phyloP scores from a whole-genome alignment of 2,888 invertebrate species.

The Macaria notata region DNA sequence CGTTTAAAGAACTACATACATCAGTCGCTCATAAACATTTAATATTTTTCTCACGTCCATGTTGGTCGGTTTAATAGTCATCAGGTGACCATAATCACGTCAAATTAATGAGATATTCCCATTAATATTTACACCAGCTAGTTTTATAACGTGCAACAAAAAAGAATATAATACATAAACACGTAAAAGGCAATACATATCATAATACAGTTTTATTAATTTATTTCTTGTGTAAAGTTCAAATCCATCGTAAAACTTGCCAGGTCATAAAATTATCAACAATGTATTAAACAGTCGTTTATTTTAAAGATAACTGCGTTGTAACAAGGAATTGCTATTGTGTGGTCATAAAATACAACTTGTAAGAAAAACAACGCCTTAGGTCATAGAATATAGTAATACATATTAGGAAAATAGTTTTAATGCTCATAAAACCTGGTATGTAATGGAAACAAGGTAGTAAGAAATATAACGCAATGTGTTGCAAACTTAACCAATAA shows the following conservation, averaged over 20 bases:
- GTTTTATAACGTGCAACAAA: neutral
- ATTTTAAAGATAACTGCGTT: slow-evolving; percentile 5
- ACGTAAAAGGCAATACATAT: slow-evolving; percentile 6
- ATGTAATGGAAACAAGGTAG: too few species aligned
- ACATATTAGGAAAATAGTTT: too few species aligned
- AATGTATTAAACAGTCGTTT: slow-evolving; percentile 1
- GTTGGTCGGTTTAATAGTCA: slow-evolving; percentile 23
- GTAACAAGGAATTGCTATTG: slow-evolving; percentile 1
- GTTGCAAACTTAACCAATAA: too few species aligned
- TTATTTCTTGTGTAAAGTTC: slow-evolving; percentile 22
- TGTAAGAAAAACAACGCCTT: slow-evolving; percentile 4
- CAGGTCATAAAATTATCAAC: slow-evolving; percentile 13
- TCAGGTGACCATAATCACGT: slow-evolving; percentile 32
- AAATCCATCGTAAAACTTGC: slow-evolving; percentile 15
- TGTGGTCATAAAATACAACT: slow-evolving; percentile 3
- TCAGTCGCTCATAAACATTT: slow-evolving; percentile 29
- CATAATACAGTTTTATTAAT: slow-evolving; percentile 18
- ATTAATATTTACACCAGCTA: slow-evolving; percentile 2
- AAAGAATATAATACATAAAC: slow-evolving; percentile 4
- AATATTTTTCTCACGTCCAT: slow-evolving; percentile 38
- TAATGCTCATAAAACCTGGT: too few species aligned
- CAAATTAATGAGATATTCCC: slow-evolving; percentile 19
- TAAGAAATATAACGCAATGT: too few species aligned
- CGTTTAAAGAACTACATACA: slow-evolving; percentile 34
- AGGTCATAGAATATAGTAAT: neutral